A percentile compares a stretch with the other conserved stretches of the same genome.
Evolutionary conservation across 2,888 invertebrate species (phyloP).

Genomic region (Crematogaster levior): DNA sequence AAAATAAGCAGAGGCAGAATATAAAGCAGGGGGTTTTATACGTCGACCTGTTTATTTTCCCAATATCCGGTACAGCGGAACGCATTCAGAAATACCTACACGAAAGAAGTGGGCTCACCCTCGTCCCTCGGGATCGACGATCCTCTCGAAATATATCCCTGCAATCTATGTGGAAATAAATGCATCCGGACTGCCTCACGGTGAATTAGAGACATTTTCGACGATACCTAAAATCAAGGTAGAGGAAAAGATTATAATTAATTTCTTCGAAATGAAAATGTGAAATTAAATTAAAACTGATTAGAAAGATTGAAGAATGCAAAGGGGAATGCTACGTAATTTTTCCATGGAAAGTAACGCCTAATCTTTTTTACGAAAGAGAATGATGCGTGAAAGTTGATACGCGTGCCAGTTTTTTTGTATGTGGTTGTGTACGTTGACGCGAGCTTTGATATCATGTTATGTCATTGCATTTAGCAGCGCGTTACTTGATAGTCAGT

Average conservation of each 20-base stretch:
- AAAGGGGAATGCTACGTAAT: not conserved
- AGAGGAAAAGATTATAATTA: not conserved
- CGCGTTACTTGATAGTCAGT: constrained; percentile 35
- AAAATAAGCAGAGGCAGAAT: constrained; percentile 65
- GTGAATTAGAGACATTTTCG: not conserved
- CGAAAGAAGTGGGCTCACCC: constrained; percentile 13
- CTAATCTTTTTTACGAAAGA: not conserved
- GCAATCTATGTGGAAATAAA: not conserved
- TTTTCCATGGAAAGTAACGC: not conserved
- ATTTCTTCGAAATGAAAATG: not conserved
- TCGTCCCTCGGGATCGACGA: constrained; percentile 26
- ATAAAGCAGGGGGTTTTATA: constrained; percentile 55
- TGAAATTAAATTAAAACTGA: not conserved
- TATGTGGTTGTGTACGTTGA: constrained; percentile 4
- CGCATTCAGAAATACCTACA: constrained; percentile 65
- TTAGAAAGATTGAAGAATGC: not conserved
- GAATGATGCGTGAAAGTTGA: constrained; percentile 13
- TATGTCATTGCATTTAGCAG: constrained; percentile 60
- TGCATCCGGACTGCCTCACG: not conserved
- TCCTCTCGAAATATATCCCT: not conserved
- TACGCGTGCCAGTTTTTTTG: not conserved
- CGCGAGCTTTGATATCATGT: constrained; percentile 52
- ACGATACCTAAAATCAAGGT: not conserved
- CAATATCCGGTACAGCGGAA: constrained; percentile 49
- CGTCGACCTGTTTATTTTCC: constrained; percentile 58